These are phyloP conservation scores for Saxidomus purpurata DNA, from an alignment of 1,140 invertebrate genomes.

Conservation along the genomic window DNA sequence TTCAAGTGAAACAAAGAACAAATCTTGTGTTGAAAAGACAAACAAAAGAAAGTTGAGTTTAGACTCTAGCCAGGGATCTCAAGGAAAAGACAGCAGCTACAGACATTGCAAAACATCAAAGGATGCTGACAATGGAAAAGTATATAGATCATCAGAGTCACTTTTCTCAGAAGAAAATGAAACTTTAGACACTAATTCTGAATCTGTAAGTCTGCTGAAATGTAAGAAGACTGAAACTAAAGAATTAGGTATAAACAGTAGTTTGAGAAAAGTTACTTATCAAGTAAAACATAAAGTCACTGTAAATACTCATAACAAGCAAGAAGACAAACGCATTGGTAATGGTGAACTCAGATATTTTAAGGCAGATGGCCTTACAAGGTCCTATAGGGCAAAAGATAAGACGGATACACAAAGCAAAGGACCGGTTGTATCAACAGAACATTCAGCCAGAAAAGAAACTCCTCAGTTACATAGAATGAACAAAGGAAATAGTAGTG, in stretches of 20 bases:
- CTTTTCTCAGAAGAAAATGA: neutral
- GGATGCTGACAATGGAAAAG: neutral
- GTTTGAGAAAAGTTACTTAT: neutral
- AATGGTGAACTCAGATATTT: neutral
- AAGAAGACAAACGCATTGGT: neutral
- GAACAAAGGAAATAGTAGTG: too few species aligned
- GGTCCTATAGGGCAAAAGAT: neutral
- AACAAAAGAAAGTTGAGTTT: constrained; percentile 7
- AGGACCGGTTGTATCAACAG: neutral
- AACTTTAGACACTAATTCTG: neutral
- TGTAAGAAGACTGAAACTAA: neutral
- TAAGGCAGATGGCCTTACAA: neutral
- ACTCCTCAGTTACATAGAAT: too few species aligned
- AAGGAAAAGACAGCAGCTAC: neutral
- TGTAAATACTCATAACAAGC: neutral
- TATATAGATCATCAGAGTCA: neutral
- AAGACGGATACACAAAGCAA: neutral
- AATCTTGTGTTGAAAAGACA: constrained; percentile 1
- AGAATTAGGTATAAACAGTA: neutral
- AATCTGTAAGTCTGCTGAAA: neutral
- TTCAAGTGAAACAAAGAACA: neutral
- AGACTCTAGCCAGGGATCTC: neutral
- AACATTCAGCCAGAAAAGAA: too few species aligned
- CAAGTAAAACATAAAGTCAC: neutral
- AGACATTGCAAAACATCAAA: neutral